These are phyloP conservation scores for Dunckerocampus dactyliophorus DNA, from an alignment of 2,113 vertebrate genomes.

Conservation along the genomic window DNA sequence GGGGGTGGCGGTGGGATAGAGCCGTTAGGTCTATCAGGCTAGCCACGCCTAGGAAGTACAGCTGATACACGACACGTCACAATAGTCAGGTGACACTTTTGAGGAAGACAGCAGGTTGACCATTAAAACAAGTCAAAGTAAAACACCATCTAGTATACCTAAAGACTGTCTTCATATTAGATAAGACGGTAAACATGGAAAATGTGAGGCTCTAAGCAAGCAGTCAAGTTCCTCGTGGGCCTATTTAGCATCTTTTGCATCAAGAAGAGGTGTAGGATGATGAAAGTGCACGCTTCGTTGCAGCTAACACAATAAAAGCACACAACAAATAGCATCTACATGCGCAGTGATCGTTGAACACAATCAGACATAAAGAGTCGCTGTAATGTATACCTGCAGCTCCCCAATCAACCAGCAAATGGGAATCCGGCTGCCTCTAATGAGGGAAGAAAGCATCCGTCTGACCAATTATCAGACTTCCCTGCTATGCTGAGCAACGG, in stretches of 20 bases:
- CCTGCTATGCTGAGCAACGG: constrained; percentile 62
- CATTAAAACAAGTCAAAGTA: neutral
- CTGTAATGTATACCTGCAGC: constrained; percentile 36
- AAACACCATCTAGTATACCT: neutral
- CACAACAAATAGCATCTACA: constrained; percentile 6
- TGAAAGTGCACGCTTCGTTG: constrained; percentile 25
- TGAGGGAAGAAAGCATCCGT: constrained; percentile 59
- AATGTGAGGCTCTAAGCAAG: no score
- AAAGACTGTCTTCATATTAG: no score
- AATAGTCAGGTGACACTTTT: no score
- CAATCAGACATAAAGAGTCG: constrained; percentile 32
- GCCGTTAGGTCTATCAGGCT: no score
- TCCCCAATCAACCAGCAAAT: constrained; percentile 18
- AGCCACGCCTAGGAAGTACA: no score
- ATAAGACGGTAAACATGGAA: no score
- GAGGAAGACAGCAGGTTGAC: no score
- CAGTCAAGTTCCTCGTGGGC: neutral
- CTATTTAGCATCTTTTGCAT: constrained; percentile 10
- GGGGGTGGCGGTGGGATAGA: no score
- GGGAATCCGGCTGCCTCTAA: constrained; percentile 56
- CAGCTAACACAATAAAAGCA: constrained; percentile 25
- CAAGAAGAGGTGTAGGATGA: constrained; percentile 21
- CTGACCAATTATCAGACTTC: constrained; percentile 68
- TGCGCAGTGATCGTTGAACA: neutral
- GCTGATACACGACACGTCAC: no score